Conservation (phyloP, 2,797 vertebrate species). For the Epinephelus malabaricus region DNA sequence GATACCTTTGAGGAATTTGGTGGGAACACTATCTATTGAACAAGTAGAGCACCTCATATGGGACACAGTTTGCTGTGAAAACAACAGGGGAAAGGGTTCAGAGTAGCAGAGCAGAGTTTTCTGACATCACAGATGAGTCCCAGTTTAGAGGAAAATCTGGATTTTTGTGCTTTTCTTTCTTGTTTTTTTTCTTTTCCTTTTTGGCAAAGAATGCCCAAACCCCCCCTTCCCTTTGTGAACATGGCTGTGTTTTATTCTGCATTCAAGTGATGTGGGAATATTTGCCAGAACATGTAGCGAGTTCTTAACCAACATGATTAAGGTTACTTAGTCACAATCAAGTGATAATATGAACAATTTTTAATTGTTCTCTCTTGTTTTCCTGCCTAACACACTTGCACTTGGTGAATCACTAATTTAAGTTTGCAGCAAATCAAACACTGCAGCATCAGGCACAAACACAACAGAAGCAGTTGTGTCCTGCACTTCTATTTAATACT, state of each 20-base stretch:
- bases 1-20: constrained; percentile 31
- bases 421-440: neutral
- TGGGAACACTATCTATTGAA: constrained; percentile 29
- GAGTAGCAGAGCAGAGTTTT: constrained; percentile 29
- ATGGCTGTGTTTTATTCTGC: neutral
- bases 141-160: constrained; percentile 16
- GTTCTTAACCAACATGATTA: neutral
- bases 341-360: constrained; percentile 20
- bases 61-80: constrained; percentile 37
- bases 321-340: constrained; percentile 13
- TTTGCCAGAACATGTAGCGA: neutral
- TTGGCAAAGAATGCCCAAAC: constrained; percentile 2
- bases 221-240: neutral
- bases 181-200: neutral
- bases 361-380: neutral
- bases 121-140: constrained; percentile 32
- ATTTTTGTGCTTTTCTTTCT: neutral
- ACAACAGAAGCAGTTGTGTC: neutral
- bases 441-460: neutral
- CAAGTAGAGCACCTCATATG: constrained; percentile 37
- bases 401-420: too few relatives aligned
- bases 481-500: constrained; percentile 1
- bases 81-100: constrained; percentile 32
- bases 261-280: constrained; percentile 12
- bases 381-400: neutral